Base-by-base conservation (phyloP, 2,888 invertebrate species). In the Quadroppia sp. region DNA sequence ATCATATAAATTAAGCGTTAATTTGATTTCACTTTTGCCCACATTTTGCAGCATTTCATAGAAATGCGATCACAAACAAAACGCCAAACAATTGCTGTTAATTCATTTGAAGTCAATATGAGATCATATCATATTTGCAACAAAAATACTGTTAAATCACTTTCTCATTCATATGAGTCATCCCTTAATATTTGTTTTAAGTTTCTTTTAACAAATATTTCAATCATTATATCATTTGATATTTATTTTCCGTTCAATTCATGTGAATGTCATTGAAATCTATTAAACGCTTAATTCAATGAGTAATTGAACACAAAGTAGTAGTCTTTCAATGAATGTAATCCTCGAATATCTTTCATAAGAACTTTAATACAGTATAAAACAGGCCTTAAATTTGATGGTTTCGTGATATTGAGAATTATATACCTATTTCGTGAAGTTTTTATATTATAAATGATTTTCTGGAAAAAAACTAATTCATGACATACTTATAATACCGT, bases 251-350 rank as follows among this genome's bases (percentile, higher is more conserved):
- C 11, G 20, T 28, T 28, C 17, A 17, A 28, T 28, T 30, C 2
- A 30, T 25, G 25, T 64, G 61, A 64, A 64, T 64, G 59, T 28
- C 59, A 64, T 36, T 64, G 61, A 64, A 64, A 20, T 9, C 20
- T 28, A 64, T 64, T 64, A 32, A 64, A 36, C 61, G 61, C 36
- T 64, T 15, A 20, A 64, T 36, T 36, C 61, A 30, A 64, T 64
- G 61, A 64, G 32, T 20, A 36, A 36, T 64, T 64, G 61, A 36
- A 64, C 61, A 20, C 32, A 64, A 64, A 64, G 36, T 64, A 64
- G 61, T 64, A 36, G 15, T n/a, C 1, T 64, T 36, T 64, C 20
- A 64, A 64, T 36, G 20, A 64, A 59, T 32, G 36, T 36, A 7
- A 36, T 7, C 4, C 15, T 11, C 6, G 15, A 45, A 13, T 45